Base-by-base conservation (phyloP, 2,888 invertebrate species). In the Zhuqinia jingwanae region DNA sequence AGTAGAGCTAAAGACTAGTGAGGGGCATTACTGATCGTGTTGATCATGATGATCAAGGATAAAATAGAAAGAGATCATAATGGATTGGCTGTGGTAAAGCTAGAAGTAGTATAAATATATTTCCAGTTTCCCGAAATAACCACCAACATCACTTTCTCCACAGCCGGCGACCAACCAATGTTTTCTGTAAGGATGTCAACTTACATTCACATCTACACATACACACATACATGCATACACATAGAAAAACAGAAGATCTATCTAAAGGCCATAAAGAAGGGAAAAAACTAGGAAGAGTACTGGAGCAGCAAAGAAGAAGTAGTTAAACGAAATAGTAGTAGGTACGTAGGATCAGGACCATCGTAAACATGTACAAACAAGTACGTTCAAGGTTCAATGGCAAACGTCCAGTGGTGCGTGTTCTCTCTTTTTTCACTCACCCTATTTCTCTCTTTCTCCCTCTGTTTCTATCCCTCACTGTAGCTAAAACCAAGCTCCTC, bases 351-450 rank as follows among this genome's bases (percentile, higher is more conserved):
- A 25, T 42, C 73, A 17, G 3, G 20, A 42, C 22, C 45, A 20
- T 75, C 75, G 56, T 75, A 75, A 75, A 75, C 75, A 75, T 56
- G 75, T 75, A 75, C 30, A 56, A 75, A 65, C 27, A 81, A 68
- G 47, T 53, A 81, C 47, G 81, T 86, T 81, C 50, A 81, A 77
- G 81, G 81, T 82, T 86, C 86, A 81, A 86, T 86, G 86, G 86
- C 86, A 86, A 86, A 25, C 86, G 86, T 77, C 86, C 86, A 86
- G 81, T 77, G 68, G 81, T 77, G 77, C 86, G 81, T 88, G 88
- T 88, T 85, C 42, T 83, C 65, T n/a, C 58, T 56, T 36, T 60
- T 36, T 36, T 36, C 36, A 36, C 36, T 36, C 8, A 36, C 36
- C 36, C 36, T 36, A 36, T 36, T 36, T 58, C 58, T 20, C 42